These are phyloP conservation scores for Coecobrya sp. DNA, from an alignment of 2,888 invertebrate species.

Conservation along the genomic window DNA sequence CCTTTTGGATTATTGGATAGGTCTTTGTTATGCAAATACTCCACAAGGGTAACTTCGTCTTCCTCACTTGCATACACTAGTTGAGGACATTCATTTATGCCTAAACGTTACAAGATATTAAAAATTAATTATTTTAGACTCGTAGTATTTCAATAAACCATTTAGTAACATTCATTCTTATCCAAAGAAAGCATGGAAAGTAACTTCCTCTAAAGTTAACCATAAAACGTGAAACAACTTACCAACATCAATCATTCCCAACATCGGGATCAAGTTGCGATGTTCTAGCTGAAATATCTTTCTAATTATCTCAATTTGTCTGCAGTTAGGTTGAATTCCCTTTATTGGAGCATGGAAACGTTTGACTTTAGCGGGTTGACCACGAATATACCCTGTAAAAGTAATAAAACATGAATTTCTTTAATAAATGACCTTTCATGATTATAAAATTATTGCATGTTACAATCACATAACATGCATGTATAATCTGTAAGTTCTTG, in stretches of 20 bases:
- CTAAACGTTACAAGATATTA: background rate
- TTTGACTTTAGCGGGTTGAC: constrained; percentile 11
- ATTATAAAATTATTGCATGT: too few relatives aligned
- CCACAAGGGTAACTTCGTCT: constrained; percentile 48
- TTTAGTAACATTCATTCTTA: too few relatives aligned
- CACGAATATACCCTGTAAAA: background rate
- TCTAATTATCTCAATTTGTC: constrained; percentile 20
- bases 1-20: constrained; percentile 21
- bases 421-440: too few relatives aligned
- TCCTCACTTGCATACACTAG: constrained; percentile 24
- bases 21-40: constrained; percentile 15
- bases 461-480: too few relatives aligned
- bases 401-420: too few relatives aligned
- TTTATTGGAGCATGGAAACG: constrained; percentile 50
- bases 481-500: too few relatives aligned
- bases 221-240: background rate
- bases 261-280: constrained; percentile 56
- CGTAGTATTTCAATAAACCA: too few relatives aligned
- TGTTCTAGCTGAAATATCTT: constrained; percentile 57
- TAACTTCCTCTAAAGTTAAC: background rate
- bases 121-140: too few relatives aligned
- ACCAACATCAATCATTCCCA: constrained; percentile 71
- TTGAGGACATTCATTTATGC: background rate
- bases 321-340: background rate
- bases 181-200: too few relatives aligned